Evolutionary conservation across 2,888 invertebrate species (phyloP).

Genomic region (Drosophila gaucha): DNA sequence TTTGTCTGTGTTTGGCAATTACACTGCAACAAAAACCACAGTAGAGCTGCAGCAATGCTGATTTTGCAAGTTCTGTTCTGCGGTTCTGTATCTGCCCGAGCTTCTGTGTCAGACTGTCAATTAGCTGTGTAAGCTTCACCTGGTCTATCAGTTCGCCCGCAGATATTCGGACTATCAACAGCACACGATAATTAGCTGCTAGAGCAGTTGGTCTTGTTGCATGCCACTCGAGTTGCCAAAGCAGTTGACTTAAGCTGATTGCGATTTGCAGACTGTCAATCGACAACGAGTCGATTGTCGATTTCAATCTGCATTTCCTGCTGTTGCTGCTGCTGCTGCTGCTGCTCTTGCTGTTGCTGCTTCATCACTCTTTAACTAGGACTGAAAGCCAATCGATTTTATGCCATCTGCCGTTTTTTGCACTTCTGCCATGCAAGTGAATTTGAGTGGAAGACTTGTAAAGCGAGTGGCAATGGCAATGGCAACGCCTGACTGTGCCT

Average conservation of each 20-base stretch:
- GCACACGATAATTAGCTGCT: slow-evolving; percentile 48
- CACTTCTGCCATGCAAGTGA: slow-evolving; percentile 39
- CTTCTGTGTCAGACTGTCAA: slow-evolving; percentile 3
- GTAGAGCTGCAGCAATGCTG: slow-evolving; percentile 13
- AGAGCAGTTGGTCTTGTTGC: slow-evolving; percentile 3
- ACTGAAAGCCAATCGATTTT: slow-evolving; percentile 63
- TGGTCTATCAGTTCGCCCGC: slow-evolving; percentile 11
- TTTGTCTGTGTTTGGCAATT: background rate
- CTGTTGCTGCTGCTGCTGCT: background rate
- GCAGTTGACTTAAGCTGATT: slow-evolving; percentile 67
- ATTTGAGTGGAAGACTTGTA: slow-evolving; percentile 52
- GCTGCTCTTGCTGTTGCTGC: slow-evolving; percentile 8
- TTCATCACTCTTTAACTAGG: slow-evolving; percentile 32
- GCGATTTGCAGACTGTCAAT: slow-evolving; percentile 35
- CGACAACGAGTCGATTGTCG: slow-evolving; percentile 16
- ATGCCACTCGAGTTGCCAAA: slow-evolving; percentile 2
- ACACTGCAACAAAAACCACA: slow-evolving; percentile 2
- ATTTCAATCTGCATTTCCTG: slow-evolving; percentile 32
- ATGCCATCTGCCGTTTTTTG: slow-evolving; percentile 31
- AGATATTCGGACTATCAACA: slow-evolving; percentile 1
- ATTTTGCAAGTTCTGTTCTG: slow-evolving; percentile 14
- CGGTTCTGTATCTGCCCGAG: background rate
- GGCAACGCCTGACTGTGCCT: slow-evolving; percentile 25
- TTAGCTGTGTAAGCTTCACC: slow-evolving; percentile 2
- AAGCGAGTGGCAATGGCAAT: slow-evolving; percentile 39